Percentiles rank a stretch among this genome's conserved stretches.
Conservation (phyloP, 2,797 vertebrate genomes). For the Mus spretus region DNA sequence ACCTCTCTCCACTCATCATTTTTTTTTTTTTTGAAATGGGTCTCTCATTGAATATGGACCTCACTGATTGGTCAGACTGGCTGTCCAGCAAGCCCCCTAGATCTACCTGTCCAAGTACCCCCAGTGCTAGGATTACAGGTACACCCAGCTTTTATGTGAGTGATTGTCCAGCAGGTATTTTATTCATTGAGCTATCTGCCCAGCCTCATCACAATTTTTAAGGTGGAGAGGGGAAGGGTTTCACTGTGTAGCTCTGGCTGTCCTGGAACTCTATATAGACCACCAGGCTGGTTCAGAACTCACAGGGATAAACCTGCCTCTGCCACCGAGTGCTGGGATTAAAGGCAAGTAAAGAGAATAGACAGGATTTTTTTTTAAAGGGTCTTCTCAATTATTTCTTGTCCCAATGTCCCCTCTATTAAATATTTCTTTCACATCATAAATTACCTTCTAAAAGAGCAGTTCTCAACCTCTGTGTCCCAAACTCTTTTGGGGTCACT, state of each 20-base stretch:
- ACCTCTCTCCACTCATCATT: neutral
- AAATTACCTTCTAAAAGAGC: conserved; percentile 19
- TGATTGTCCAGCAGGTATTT: neutral
- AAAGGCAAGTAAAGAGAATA: neutral
- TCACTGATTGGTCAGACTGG: neutral
- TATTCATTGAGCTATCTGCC: neutral
- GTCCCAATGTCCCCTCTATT: neutral
- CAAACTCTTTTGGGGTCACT: neutral
- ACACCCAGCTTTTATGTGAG: neutral
- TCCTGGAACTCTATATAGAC: neutral
- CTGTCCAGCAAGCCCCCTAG: neutral
- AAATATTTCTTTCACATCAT: conserved; percentile 4
- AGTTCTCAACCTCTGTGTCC: neutral
- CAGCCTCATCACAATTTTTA: neutral
- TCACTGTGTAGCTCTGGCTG: neutral
- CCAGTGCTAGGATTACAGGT: neutral
- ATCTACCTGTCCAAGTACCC: neutral
- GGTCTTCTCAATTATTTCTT: neutral
- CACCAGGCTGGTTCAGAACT: neutral
- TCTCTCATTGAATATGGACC: neutral
- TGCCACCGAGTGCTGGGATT: neutral
- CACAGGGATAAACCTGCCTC: neutral
- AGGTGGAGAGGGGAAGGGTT: neutral
- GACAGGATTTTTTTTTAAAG: neutral
- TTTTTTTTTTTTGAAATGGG: neutral